These are phyloP conservation scores for Mesocricetus auratus DNA, from an alignment of 2,113 vertebrate species.

Conservation along the genomic window DNA sequence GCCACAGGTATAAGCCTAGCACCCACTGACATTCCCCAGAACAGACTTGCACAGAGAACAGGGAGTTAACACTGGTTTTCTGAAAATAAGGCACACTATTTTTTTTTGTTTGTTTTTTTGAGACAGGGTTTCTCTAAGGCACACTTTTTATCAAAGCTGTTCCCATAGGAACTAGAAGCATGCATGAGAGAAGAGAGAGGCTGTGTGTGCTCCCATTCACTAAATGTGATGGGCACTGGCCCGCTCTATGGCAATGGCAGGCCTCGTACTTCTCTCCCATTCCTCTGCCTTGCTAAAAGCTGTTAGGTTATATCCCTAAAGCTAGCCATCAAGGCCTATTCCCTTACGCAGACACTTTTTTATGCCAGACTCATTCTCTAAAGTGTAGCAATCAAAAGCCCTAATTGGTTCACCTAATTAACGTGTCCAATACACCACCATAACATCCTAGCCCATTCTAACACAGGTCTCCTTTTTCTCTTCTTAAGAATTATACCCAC, in stretches of 20 bases:
- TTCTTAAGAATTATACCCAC: neutral
- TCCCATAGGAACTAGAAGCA: neutral
- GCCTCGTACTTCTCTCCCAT: neutral
- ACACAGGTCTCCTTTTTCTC: no score
- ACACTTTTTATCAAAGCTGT: neutral
- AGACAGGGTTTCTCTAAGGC: no score
- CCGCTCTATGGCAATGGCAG: neutral
- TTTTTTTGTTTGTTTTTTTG: no score
- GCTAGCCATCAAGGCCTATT: neutral
- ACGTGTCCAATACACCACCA: neutral
- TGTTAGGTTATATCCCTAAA: neutral
- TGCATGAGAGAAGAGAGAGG: neutral
- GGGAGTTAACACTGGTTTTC: conserved; percentile 28
- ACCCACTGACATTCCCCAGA: conserved; percentile 1
- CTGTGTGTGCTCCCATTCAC: neutral
- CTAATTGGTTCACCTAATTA: neutral
- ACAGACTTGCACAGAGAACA: conserved; percentile 39
- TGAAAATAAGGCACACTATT: neutral
- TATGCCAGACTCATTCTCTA: neutral
- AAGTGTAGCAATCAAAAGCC: neutral
- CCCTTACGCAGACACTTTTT: neutral
- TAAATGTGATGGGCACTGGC: neutral
- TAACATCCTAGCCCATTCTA: neutral
- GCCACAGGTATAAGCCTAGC: neutral
- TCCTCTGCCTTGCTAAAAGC: neutral